Conservation (phyloP, 1,140 invertebrate genomes). For the Drosophila kikkawai region DNA sequence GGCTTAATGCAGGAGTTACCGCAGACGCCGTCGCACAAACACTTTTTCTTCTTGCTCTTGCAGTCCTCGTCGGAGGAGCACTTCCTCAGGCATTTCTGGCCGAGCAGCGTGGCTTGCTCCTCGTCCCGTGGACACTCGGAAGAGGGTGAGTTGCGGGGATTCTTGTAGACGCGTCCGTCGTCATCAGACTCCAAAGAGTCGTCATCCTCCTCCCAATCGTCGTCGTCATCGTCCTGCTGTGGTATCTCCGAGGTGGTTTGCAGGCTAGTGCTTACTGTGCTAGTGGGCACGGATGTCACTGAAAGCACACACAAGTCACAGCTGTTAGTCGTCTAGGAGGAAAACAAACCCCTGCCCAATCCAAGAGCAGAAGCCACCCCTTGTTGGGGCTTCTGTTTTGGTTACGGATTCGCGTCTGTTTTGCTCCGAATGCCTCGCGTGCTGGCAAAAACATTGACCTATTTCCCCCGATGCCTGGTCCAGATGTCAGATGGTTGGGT, state of each 20-base stretch:
- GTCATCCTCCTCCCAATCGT: constrained; percentile 88
- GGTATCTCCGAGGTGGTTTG: constrained; percentile 83
- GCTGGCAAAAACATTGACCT: constrained; percentile 76
- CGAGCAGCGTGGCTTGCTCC: constrained; percentile 87
- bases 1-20: constrained; percentile 99
- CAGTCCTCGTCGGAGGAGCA: constrained; percentile 98
- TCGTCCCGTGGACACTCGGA: constrained; percentile 93
- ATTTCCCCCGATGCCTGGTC: constrained; percentile 57
- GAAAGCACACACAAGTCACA: constrained; percentile 18
- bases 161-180: constrained; percentile 92
- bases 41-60: constrained; percentile 98
- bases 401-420: constrained; percentile 56
- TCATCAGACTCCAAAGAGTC: constrained; percentile 86
- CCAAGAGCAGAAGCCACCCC: neutral
- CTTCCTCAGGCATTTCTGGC: constrained; percentile 95
- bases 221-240: constrained; percentile 88
- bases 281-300: constrained; percentile 78
- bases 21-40: constrained; percentile 97
- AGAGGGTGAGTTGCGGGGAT: constrained; percentile 94
- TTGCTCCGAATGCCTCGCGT: constrained; percentile 44
- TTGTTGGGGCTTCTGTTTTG: constrained; percentile 67
- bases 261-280: constrained; percentile 34
- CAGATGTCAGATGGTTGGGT: constrained; percentile 39
- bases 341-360: neutral
- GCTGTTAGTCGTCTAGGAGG: constrained; percentile 24